Base-by-base conservation (phyloP, 2,113 vertebrate genomes). In the Uropsilus gracilis region DNA sequence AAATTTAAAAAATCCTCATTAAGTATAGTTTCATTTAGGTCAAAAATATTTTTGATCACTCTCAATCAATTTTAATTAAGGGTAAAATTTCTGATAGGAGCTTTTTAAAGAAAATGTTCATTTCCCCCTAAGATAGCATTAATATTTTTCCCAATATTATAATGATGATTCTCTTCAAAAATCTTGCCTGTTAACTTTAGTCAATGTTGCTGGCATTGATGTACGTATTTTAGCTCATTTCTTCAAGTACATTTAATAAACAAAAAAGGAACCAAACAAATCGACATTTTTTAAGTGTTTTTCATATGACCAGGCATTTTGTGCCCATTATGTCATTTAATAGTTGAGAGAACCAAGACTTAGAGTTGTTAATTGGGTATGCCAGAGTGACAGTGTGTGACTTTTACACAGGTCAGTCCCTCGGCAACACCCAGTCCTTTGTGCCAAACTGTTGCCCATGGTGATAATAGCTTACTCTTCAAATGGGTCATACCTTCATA, bases 41-140 rank as follows among this genome's bases (percentile, higher is more conserved):
- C 16, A 91, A 77, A 91, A 89, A 69, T 28, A 12, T 84, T 87
- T 87, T 28, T 94, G 69, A 57, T 68, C 64, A 75, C 34, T 57
- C 18, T 46, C 63, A 6, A 46, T 81, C 48, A 37, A 34, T 39
- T 50, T 63, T 48, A 69, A 64, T 85, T 61, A 22, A 13, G 17
- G 72, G 73, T 72, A 11, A 72, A 84, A 28, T 28, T 44, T 4
- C 26, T 53, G 3, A 50, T 71, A 55, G 20, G 3, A 7, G 5
- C 26, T 71, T 91, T 85, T 81, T 39, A 75, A 73, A 82, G 34
- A 84, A 77, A 18, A 61, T 69, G 16, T 14, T 11, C 32, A 39
- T 3, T 17, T 66, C 37, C 55, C 13, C 20, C 28, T 80, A 24
- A 39, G 0, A 53, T 84, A 37, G n/a, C 8, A 71, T 28, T 12